Evolutionary conservation across 1,140 invertebrate genomes (phyloP).

Genomic region (Antheraea mylitta): DNA sequence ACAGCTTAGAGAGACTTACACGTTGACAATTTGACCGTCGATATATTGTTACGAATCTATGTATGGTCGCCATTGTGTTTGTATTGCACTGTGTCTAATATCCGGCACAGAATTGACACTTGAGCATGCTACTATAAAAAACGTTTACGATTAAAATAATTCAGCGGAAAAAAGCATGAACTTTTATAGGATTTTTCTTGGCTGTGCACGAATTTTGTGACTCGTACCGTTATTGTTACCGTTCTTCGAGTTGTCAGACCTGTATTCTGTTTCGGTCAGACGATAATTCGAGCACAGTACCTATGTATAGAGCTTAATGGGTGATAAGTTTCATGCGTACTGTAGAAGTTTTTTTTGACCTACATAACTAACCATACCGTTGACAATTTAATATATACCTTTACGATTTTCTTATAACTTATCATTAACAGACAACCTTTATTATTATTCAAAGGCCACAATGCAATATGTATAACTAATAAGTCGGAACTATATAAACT

Average conservation of each 20-base stretch:
- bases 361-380: not conserved
- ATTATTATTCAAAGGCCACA: not conserved
- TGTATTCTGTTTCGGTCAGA: conserved; percentile 62
- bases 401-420: too few relatives aligned
- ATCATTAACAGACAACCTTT: not conserved
- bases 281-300: conserved; percentile 56
- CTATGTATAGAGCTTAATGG: conserved; percentile 15
- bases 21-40: too few relatives aligned
- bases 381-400: too few relatives aligned
- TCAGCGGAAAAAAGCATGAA: not conserved
- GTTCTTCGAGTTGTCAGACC: conserved; percentile 69
- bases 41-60: too few relatives aligned
- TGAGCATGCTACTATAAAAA: too few relatives aligned
- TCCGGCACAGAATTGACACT: too few relatives aligned
- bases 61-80: too few relatives aligned
- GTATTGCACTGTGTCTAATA: not conserved
- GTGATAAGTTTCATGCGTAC: conserved; percentile 13
- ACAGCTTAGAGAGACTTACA: too few relatives aligned
- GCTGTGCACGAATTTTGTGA: conserved; percentile 61
- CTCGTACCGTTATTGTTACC: conserved; percentile 70
- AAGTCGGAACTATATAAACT: not conserved
- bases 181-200: conserved; percentile 50
- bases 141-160: not conserved
- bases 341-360: not conserved
- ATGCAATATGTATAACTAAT: not conserved